These are phyloP conservation scores for Trematocara marginatum DNA, from an alignment of 2,113 vertebrate species.

Conservation along the genomic window DNA sequence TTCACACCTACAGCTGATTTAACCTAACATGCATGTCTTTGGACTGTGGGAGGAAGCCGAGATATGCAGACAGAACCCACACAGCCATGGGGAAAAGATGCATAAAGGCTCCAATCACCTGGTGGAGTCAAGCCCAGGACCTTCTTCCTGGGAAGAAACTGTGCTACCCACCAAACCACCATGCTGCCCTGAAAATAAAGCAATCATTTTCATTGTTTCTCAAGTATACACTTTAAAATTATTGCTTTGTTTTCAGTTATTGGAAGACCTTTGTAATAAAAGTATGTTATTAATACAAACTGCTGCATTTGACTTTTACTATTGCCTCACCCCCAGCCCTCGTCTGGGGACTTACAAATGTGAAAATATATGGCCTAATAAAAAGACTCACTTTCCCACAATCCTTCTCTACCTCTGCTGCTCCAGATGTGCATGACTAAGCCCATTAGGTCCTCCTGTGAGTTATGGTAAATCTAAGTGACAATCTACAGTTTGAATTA, in stretches of 20 bases:
- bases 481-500: not conserved
- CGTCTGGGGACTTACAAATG: not conserved
- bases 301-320: not conserved
- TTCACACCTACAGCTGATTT: not conserved
- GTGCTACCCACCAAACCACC: not conserved
- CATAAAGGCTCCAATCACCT: not conserved
- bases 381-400: not conserved
- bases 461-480: not conserved
- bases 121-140: not conserved
- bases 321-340: not conserved
- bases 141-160: not conserved
- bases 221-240: accelerated
- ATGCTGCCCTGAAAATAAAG: not conserved
- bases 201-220: not conserved
- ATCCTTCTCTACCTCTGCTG: not conserved
- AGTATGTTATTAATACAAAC: not conserved
- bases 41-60: not conserved
- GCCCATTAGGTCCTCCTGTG: not conserved
- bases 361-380: not conserved
- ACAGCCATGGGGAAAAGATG: not conserved
- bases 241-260: not conserved
- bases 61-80: not conserved
- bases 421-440: not conserved
- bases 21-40: not conserved
- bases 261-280: not conserved